phyloP scores from a whole-genome alignment of 37 sponge, comb jelly and placozoan genomes.

The Amphimedon queenslandica region DNA sequence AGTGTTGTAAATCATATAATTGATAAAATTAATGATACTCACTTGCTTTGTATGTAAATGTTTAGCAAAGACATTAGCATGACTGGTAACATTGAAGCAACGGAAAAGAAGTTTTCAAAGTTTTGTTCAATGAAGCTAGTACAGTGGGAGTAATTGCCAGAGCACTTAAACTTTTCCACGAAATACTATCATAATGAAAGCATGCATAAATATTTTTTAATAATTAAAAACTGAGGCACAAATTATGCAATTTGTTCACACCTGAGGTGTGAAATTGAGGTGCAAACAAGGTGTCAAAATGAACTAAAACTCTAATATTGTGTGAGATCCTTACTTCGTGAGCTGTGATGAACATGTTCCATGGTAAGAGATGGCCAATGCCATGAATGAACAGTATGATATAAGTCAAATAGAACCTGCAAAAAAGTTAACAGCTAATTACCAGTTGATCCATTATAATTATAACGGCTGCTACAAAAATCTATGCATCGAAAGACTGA shows the following conservation, averaged over 20 bases:
- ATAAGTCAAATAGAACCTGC: constrained; percentile 42
- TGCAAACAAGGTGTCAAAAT: no score
- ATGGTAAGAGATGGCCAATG: constrained; percentile 76
- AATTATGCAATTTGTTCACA: no score
- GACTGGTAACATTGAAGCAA: constrained; percentile 59
- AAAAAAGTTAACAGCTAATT: no score
- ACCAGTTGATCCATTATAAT: no score
- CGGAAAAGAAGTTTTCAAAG: constrained; percentile 69
- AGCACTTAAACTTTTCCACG: constrained; percentile 45
- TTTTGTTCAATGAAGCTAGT: neutral
- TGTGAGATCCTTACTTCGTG: neutral
- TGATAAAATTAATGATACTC: no score
- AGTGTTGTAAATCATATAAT: no score
- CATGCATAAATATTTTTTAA: no score
- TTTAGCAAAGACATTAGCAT: constrained; percentile 29
- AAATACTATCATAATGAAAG: constrained; percentile 75
- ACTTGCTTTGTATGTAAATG: constrained; percentile 57
- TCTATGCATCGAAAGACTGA: no score
- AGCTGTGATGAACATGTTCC: constrained; percentile 96
- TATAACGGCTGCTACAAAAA: no score
- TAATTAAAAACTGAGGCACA: no score
- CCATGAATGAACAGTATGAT: constrained; percentile 71
- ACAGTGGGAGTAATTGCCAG: neutral
- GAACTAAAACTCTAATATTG: no score
- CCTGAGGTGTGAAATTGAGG: no score